phyloP scores from a whole-genome alignment of 2,888 invertebrate species.

The Taphrorychus bicolor region DNA sequence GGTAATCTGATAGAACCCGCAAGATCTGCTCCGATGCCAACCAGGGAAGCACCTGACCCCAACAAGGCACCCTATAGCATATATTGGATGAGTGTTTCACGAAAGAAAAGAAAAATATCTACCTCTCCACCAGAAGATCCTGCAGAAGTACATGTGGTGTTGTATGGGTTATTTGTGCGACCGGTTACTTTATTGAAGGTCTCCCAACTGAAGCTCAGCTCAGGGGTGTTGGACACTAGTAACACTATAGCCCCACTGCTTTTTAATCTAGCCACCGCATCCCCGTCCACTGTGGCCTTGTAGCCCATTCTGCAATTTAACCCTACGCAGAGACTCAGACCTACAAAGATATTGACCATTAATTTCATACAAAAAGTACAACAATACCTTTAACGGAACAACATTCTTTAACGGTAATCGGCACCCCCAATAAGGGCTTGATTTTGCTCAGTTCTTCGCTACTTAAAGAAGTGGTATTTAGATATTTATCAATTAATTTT shows the following conservation, averaged over 20 bases:
- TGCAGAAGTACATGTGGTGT: slow-evolving; percentile 64
- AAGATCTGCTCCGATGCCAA: slow-evolving; percentile 88
- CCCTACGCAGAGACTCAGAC: slow-evolving; percentile 8
- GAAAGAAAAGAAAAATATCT: too few relatives aligned
- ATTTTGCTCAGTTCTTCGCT: slow-evolving; percentile 51
- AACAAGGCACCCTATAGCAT: slow-evolving; percentile 73
- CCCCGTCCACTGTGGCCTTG: slow-evolving; percentile 63
- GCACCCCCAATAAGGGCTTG: slow-evolving; percentile 80
- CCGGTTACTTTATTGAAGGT: slow-evolving; percentile 68
- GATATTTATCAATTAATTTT: slow-evolving; percentile 67
- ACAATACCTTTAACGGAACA: slow-evolving; percentile 78
- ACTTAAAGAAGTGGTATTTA: slow-evolving; percentile 44
- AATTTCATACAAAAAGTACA: neutral
- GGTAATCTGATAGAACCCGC: slow-evolving; percentile 90
- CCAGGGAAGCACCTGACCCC: slow-evolving; percentile 78
- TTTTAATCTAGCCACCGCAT: slow-evolving; percentile 60
- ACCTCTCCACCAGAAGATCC: slow-evolving; percentile 72
- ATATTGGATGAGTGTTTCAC: too few relatives aligned
- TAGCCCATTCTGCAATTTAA: neutral
- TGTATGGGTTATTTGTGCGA: slow-evolving; percentile 69
- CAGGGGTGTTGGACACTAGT: slow-evolving; percentile 70
- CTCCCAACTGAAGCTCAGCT: slow-evolving; percentile 69
- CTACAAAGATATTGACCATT: slow-evolving; percentile 7
- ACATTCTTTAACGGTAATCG: slow-evolving; percentile 83
- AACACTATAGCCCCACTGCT: slow-evolving; percentile 68